Evolutionary conservation across 1,140 invertebrate genomes (phyloP), one percentile per base, ranked within the genome.

Genomic region (Schlechtendalia chinensis): DNA sequence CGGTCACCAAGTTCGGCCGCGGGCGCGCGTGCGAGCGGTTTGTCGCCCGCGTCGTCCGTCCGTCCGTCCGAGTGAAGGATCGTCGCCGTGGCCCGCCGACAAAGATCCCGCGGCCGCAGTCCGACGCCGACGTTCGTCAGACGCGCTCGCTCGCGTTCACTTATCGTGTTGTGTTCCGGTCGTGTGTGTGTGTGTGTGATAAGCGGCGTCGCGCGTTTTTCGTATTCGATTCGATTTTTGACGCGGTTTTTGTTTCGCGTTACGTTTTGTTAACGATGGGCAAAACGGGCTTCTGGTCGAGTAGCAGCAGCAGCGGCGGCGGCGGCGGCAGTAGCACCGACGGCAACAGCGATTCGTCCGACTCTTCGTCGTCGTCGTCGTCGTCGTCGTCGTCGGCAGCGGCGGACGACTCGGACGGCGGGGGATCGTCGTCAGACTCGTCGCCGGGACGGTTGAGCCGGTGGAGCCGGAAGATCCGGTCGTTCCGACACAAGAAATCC

Each of bases 401-500:
- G 32, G 32, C 8, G 32, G 32, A 39, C 8, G 24, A 19, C 58
- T 16, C 39, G 39, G 8, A 12, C 50, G 17, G 71, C 17, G 71
- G 71, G 5, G 71, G 6, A 50, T 47, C 1, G 59, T 22, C 50
- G n/a, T 39, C 22, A 0, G 67, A 69, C 22, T 56, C 72, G 19
- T 47, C 27, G 56, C 39, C 58, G 17, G 17, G 75, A 11, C 58
- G 75, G 75, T 61, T 79, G 75, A 79, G 75, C 10, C 75, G 75
- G 6, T 79, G 75, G 75, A 63, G 75, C 16, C 32, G 75, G 4
- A 79, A 79, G 22, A 79, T 79, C 6, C 39, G 75, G 32, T 79
- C 75, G 59, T 79, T 79, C 39, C 75, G 75, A 17, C 75, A 79
- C 39, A 79, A 61, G 29, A 79, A 63, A 12, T 39, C 22, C 16